Conservation (phyloP, 2,888 invertebrate genomes). For the Brachylomia viminalis region DNA sequence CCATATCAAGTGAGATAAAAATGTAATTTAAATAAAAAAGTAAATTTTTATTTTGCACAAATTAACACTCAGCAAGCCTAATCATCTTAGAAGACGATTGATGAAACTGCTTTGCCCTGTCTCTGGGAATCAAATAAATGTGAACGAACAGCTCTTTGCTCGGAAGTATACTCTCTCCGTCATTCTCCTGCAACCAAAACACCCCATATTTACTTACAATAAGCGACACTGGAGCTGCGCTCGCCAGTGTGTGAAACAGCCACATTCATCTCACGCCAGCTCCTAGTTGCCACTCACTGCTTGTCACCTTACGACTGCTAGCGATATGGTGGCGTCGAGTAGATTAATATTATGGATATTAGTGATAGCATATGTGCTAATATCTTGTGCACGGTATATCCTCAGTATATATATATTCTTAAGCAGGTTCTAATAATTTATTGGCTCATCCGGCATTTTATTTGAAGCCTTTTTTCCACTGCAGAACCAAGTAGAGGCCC, state of each 20-base stretch:
- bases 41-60: no score
- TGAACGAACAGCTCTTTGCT: background rate
- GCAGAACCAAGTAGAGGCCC: background rate
- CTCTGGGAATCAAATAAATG: background rate
- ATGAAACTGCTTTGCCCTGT: background rate
- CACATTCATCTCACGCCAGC: slow-evolving; percentile 40
- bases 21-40: background rate
- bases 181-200: background rate
- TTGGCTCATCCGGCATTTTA: background rate
- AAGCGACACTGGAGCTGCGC: slow-evolving; percentile 17
- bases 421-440: background rate
- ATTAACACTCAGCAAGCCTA: background rate
- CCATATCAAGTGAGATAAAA: background rate
- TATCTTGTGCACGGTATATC: background rate
- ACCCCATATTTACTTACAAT: background rate
- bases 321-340: background rate
- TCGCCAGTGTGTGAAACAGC: slow-evolving; percentile 28
- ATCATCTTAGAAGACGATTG: background rate
- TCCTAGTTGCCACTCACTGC: slow-evolving; percentile 30
- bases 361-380: background rate
- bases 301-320: slow-evolving; percentile 14
- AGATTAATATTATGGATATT: background rate
- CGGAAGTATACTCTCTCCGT: background rate
- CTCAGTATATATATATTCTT: background rate
- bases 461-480: background rate